Percentiles rank a stretch among this genome's conserved stretches.
These are phyloP conservation scores for Lepus americanus DNA, from an alignment of 2,113 vertebrate species.

Conservation along the genomic window DNA sequence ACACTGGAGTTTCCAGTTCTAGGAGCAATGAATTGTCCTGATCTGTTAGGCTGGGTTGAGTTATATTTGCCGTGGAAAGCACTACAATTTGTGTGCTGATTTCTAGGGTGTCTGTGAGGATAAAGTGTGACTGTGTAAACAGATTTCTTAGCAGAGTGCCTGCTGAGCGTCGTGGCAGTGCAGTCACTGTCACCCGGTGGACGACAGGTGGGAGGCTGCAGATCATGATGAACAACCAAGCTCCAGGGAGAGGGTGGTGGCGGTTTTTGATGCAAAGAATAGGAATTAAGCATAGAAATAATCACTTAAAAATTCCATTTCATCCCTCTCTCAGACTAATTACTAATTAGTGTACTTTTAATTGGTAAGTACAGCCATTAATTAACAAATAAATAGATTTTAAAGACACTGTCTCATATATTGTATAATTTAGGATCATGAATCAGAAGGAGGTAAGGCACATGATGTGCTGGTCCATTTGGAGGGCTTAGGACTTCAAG, in stretches of 20 bases:
- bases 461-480: slow-evolving; percentile 32
- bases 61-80: slow-evolving; percentile 23
- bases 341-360: slow-evolving; percentile 67
- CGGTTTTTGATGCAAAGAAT: slow-evolving; percentile 13
- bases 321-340: slow-evolving; percentile 42
- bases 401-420: slow-evolving; percentile 50
- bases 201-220: not conserved
- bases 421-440: slow-evolving; percentile 74
- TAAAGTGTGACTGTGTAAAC: not conserved
- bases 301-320: slow-evolving; percentile 40
- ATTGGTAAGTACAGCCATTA: slow-evolving; percentile 61
- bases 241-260: not conserved
- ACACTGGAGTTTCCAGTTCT: not conserved
- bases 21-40: not conserved
- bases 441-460: slow-evolving; percentile 57
- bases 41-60: slow-evolving; percentile 17
- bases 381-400: slow-evolving; percentile 72
- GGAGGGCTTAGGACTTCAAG: not conserved
- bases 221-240: not conserved
- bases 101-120: not conserved
- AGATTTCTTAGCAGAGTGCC: not conserved
- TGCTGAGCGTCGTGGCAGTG: not conserved
- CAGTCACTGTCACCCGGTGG: not conserved
- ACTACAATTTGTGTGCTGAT: not conserved
- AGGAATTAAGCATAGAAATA: slow-evolving; percentile 70